Evolutionary conservation across 2,113 vertebrate species (phyloP).

Genomic region (Piaya cayana): DNA sequence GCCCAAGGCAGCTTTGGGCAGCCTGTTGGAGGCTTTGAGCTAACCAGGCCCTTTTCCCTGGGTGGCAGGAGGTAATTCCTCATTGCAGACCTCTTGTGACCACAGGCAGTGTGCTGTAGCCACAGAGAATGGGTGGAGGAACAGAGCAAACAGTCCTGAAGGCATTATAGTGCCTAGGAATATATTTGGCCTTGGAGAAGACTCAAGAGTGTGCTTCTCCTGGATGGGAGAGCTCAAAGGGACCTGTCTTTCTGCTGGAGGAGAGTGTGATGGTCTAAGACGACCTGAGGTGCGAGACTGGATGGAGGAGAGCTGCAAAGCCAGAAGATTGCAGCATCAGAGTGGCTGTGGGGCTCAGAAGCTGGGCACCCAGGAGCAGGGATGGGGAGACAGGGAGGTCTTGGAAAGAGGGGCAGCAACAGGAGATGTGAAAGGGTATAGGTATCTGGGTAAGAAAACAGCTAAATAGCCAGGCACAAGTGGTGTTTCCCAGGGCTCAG

Average conservation of each 20-base stretch:
- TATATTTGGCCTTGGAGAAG: neutral
- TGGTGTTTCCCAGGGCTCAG: too few relatives aligned
- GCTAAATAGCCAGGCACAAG: too few relatives aligned
- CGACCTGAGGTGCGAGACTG: neutral
- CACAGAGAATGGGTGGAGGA: neutral
- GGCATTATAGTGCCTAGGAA: neutral
- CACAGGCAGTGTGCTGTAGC: neutral
- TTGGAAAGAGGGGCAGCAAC: neutral
- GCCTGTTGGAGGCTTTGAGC: neutral
- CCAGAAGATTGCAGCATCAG: too few relatives aligned
- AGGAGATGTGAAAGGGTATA: too few relatives aligned
- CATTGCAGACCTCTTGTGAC: neutral
- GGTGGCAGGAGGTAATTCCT: neutral
- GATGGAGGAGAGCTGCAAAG: neutral
- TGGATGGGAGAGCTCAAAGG: neutral
- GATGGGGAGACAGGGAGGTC: fast-evolving
- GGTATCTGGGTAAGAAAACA: too few relatives aligned
- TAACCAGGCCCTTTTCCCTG: neutral
- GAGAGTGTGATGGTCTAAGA: fast-evolving
- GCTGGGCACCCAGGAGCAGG: neutral
- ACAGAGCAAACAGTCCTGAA: neutral
- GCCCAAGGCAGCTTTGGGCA: neutral
- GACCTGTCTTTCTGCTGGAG: neutral
- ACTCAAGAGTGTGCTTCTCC: fast-evolving
- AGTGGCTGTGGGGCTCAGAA: neutral